Evolutionary conservation across 1,140 invertebrate species (phyloP).

Genomic region (Colletes latitarsis): DNA sequence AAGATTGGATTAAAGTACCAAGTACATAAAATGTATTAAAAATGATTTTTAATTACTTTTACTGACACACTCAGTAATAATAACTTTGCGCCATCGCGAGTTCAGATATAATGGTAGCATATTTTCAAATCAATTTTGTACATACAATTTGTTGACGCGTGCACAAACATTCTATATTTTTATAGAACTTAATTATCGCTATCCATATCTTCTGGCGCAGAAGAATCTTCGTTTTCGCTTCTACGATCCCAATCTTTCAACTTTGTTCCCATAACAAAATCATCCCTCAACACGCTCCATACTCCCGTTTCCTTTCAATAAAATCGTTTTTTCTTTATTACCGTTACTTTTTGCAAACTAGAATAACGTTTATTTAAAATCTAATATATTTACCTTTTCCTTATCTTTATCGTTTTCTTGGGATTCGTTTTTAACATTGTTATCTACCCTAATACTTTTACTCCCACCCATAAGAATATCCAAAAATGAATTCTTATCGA

Average conservation of each 20-base stretch:
- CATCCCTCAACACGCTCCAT: constrained; percentile 87
- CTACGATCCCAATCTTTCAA: constrained; percentile 96
- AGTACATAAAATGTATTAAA: not conserved
- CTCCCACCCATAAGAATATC: constrained; percentile 89
- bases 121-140: constrained; percentile 7
- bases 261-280: constrained; percentile 93
- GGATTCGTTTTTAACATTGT: constrained; percentile 36
- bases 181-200: constrained; percentile 54
- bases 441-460: constrained; percentile 79
- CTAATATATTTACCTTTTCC: constrained; percentile 40
- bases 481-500: constrained; percentile 91
- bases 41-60: not conserved
- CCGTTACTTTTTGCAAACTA: not conserved
- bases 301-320: constrained; percentile 69
- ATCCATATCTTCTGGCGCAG: constrained; percentile 70
- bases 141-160: not conserved
- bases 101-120: not conserved
- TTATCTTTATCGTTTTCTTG: constrained; percentile 14
- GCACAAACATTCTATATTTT: not conserved
- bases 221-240: constrained; percentile 75
- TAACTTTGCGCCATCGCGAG: not conserved
- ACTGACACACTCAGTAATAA: not conserved
- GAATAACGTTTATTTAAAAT: not conserved
- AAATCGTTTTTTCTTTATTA: constrained; percentile 16
- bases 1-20: not conserved